Evolutionary conservation across 2,888 invertebrate genomes (phyloP).

Genomic region (Morpho helenor): DNA sequence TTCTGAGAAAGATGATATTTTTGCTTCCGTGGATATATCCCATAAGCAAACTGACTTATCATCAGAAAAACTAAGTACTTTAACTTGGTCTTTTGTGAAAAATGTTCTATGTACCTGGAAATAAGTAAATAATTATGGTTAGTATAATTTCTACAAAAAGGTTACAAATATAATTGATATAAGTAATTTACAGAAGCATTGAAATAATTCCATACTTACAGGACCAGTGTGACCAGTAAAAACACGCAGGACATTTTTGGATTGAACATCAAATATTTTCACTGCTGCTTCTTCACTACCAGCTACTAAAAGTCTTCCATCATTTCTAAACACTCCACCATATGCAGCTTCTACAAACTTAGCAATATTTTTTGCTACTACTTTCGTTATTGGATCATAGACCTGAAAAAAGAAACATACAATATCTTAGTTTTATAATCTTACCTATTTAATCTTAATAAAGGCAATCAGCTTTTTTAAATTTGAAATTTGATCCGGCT

Average conservation of each 20-base stretch:
- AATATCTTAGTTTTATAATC: too few relatives aligned
- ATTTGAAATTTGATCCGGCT: too few relatives aligned
- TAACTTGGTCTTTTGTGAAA: slow-evolving; percentile 88
- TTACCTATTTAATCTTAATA: not conserved
- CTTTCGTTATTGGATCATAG: slow-evolving; percentile 91
- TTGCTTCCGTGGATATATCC: slow-evolving; percentile 93
- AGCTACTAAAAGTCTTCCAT: slow-evolving; percentile 90
- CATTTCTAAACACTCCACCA: slow-evolving; percentile 90
- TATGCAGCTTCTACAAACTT: slow-evolving; percentile 91
- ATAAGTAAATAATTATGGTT: slow-evolving; percentile 13
- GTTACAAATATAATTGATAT: slow-evolving; percentile 2
- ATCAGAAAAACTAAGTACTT: slow-evolving; percentile 93
- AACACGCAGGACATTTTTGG: slow-evolving; percentile 88
- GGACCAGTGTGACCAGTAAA: slow-evolving; percentile 91
- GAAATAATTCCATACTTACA: slow-evolving; percentile 53
- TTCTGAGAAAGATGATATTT: slow-evolving; percentile 81
- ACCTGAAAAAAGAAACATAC: slow-evolving; percentile 70
- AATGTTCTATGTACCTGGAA: slow-evolving; percentile 86
- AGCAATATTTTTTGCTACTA: slow-evolving; percentile 89
- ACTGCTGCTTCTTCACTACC: slow-evolving; percentile 94
- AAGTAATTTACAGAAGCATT: not conserved
- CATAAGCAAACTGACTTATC: slow-evolving; percentile 93
- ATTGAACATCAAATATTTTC: slow-evolving; percentile 92
- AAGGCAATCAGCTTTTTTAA: too few relatives aligned
- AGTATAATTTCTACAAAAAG: slow-evolving; percentile 2